A percentile compares a stretch with the other conserved stretches of the same genome.
These are phyloP conservation scores for Labrus mixtus DNA, from an alignment of 2,113 vertebrate genomes.

Conservation along the genomic window DNA sequence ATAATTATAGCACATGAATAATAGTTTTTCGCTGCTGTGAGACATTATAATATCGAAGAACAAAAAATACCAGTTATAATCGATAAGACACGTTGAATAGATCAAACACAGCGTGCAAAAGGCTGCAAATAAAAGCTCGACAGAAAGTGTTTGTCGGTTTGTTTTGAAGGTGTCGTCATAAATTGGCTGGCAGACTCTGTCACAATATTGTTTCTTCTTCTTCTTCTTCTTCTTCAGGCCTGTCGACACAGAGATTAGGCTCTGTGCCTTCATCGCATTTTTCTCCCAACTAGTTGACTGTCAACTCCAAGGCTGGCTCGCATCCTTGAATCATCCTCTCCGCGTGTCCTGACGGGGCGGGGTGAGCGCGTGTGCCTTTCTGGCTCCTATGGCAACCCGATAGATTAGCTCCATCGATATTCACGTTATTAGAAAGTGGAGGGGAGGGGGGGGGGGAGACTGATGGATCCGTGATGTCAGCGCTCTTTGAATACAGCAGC, in stretches of 20 bases:
- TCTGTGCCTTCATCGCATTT: neutral
- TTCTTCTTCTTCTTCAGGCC: neutral
- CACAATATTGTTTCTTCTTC: neutral
- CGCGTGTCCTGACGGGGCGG: conserved; percentile 85
- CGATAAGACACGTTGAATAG: too few species aligned
- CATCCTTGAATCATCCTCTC: conserved; percentile 70
- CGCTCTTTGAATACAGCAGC: conserved; percentile 71
- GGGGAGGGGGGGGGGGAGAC: conserved; percentile 67
- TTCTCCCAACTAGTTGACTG: conserved; percentile 18
- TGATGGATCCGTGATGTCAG: conserved; percentile 87
- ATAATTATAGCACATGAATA: too few species aligned
- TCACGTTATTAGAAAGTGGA: conserved; percentile 85
- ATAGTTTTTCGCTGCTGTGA: too few species aligned
- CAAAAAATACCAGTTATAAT: too few species aligned
- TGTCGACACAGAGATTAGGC: neutral
- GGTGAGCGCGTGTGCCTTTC: conserved; percentile 86
- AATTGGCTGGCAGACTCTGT: neutral
- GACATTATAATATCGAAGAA: too few species aligned
- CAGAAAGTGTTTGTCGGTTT: neutral
- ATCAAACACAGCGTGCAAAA: neutral
- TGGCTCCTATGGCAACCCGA: conserved; percentile 92
- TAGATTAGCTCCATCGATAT: conserved; percentile 89
- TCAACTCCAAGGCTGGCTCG: conserved; percentile 36
- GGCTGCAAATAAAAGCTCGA: neutral
- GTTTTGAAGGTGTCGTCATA: neutral